These are phyloP conservation scores for Microcebus griseorufus DNA, from an alignment of 2,113 vertebrate genomes.

Conservation along the genomic window DNA sequence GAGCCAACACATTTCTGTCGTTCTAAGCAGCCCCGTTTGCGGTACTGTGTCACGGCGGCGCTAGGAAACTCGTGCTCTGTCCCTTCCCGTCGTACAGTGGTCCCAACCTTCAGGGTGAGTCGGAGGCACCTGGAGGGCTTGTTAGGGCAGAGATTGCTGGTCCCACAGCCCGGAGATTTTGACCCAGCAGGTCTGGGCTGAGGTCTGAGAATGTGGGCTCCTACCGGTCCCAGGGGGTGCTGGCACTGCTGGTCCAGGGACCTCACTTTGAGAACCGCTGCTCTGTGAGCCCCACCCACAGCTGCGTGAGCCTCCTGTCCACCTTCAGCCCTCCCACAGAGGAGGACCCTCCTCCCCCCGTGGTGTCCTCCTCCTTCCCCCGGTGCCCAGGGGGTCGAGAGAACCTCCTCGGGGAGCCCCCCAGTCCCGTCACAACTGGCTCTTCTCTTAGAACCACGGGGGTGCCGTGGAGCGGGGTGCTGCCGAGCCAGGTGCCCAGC, in stretches of 20 bases:
- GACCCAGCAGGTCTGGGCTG: not conserved
- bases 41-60: not conserved
- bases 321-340: not conserved
- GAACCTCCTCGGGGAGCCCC: not conserved
- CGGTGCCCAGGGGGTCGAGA: not conserved
- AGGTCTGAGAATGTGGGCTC: not conserved
- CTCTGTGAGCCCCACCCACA: not conserved
- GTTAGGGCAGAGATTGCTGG: not conserved
- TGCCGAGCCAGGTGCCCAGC: conserved; percentile 32
- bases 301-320: not conserved
- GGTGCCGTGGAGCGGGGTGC: not conserved
- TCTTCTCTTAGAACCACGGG: not conserved
- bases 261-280: not conserved
- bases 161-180: not conserved
- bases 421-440: not conserved
- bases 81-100: too few species aligned
- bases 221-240: not conserved
- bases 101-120: not conserved
- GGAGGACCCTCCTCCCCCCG: not conserved
- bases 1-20: not conserved
- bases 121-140: not conserved
- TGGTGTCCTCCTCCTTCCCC: not conserved
- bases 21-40: not conserved
- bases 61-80: fast-evolving
- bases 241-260: not conserved